These are phyloP conservation scores for Cephonodes hylas DNA, from an alignment of 2,888 invertebrate species.

Conservation along the genomic window DNA sequence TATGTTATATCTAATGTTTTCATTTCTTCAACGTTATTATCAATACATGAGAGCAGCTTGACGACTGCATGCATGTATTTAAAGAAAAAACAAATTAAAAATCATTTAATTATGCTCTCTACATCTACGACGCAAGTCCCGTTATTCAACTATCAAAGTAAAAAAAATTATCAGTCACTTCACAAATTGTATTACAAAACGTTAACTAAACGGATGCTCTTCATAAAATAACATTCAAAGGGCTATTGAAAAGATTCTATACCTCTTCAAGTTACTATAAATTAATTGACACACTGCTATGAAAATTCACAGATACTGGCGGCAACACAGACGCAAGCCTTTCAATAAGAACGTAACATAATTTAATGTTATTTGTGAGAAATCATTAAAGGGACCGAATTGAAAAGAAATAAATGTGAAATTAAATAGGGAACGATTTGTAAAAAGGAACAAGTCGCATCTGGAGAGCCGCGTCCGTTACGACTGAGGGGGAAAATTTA, in stretches of 20 bases:
- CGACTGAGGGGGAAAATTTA: neutral
- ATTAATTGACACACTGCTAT: neutral
- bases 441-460: conserved; percentile 52
- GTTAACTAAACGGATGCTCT: neutral
- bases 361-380: neutral
- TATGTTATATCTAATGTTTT: too few relatives aligned
- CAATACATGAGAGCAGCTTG: too few relatives aligned
- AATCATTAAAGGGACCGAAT: conserved; percentile 19
- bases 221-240: neutral
- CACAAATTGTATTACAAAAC: neutral
- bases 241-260: neutral
- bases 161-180: neutral
- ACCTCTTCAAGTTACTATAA: neutral
- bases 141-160: neutral
- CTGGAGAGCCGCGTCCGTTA: conserved; percentile 39
- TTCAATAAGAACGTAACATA: neutral
- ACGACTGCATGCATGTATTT: too few relatives aligned
- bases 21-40: too few relatives aligned
- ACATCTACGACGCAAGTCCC: neutral
- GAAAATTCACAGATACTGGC: neutral
- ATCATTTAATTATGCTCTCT: too few relatives aligned
- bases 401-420: conserved; percentile 58
- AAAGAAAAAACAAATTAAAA: too few relatives aligned
- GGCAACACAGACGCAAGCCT: neutral
- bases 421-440: conserved; percentile 56